phyloP scores from a whole-genome alignment of 2,888 invertebrate species.

The Aquatica leii region DNA sequence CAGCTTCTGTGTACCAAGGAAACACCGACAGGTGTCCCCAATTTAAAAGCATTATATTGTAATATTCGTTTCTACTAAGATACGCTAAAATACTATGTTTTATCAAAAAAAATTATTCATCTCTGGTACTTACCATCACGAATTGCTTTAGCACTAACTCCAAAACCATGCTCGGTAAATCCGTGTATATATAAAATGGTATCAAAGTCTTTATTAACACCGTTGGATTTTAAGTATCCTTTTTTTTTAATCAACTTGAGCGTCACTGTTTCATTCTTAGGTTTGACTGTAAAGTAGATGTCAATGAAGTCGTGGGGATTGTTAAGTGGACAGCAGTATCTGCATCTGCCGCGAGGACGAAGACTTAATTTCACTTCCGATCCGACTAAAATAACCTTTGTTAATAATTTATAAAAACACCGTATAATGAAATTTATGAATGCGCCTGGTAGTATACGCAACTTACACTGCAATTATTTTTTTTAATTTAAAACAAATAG shows the following conservation, averaged over 20 bases:
- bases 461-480: too few species aligned
- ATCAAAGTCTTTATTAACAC: neutral
- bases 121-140: slow-evolving; percentile 1
- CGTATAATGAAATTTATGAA: too few species aligned
- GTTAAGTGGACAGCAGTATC: neutral
- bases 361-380: neutral
- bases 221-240: slow-evolving; percentile 1
- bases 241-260: neutral
- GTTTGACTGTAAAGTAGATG: neutral
- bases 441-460: too few species aligned
- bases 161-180: slow-evolving; percentile 7
- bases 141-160: neutral
- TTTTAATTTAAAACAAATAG: too few species aligned
- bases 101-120: neutral
- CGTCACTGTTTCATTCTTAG: neutral
- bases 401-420: too few species aligned
- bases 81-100: slow-evolving; percentile 56
- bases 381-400: slow-evolving; percentile 5
- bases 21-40: slow-evolving; percentile 78
- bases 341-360: neutral
- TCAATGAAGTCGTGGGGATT: neutral
- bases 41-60: slow-evolving; percentile 79
- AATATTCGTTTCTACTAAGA: slow-evolving; percentile 67
- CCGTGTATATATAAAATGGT: slow-evolving; percentile 18
- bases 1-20: slow-evolving; percentile 82